phyloP scores from a whole-genome alignment of 2,113 vertebrate genomes.

The Morone chrysops region DNA sequence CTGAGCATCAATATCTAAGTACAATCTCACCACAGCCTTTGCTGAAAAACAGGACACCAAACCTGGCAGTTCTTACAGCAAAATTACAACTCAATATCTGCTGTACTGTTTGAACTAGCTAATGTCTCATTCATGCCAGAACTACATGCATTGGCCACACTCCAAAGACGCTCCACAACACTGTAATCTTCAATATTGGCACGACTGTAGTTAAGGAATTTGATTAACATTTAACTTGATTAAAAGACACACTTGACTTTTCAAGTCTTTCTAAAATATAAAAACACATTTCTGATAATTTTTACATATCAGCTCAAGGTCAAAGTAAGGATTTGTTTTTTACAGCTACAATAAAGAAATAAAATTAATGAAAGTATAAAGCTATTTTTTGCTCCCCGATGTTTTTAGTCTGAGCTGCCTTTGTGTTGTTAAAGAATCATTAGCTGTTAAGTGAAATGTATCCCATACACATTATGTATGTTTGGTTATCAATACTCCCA shows the following conservation, averaged over 20 bases:
- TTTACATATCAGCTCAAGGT: constrained; percentile 43
- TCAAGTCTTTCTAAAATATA: neutral
- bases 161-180: neutral
- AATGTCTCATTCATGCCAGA: neutral
- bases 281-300: neutral
- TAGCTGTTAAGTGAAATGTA: constrained; percentile 58
- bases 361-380: constrained; percentile 12
- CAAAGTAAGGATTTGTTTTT: constrained; percentile 1
- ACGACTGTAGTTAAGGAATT: neutral
- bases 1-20: neutral
- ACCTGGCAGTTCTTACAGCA: too few species aligned
- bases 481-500: constrained; percentile 49
- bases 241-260: neutral
- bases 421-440: constrained; percentile 48
- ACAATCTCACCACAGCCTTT: neutral
- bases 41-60: too few species aligned
- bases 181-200: neutral
- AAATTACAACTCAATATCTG: neutral
- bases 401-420: constrained; percentile 24
- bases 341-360: constrained; percentile 1
- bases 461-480: constrained; percentile 28
- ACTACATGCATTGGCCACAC: neutral
- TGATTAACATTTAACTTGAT: neutral
- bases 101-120: neutral
- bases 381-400: constrained; percentile 33